Conservation (phyloP, 2,797 vertebrate species). For the Sciurus carolinensis region DNA sequence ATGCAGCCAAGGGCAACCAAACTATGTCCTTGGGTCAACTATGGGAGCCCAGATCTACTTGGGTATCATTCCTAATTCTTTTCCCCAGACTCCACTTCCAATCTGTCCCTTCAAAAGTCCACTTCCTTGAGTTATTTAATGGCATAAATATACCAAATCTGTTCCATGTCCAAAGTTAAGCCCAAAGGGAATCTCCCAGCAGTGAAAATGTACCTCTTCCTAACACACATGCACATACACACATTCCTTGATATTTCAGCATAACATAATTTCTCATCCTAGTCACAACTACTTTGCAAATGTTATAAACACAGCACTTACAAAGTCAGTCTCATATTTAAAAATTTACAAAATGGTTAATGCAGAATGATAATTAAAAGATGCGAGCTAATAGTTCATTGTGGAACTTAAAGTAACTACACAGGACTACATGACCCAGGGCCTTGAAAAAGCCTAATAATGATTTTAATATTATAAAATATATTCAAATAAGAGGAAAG, state of each 20-base stretch:
- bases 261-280: constrained; percentile 18
- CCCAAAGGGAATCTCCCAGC: not conserved
- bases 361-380: constrained; percentile 57
- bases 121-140: not conserved
- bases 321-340: not conserved
- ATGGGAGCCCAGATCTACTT: not conserved
- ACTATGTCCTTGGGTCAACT: not conserved
- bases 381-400: constrained; percentile 42
- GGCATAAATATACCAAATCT: not conserved
- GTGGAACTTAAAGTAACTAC: constrained; percentile 10
- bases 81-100: not conserved
- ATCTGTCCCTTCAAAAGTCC: not conserved
- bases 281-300: not conserved
- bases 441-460: constrained; percentile 1
- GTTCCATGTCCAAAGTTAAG: not conserved
- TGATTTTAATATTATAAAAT: constrained; percentile 66
- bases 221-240: not conserved
- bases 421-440: not conserved
- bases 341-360: constrained; percentile 31
- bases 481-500: constrained; percentile 61
- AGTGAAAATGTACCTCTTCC: not conserved
- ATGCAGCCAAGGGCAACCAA: constrained; percentile 14
- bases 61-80: not conserved
- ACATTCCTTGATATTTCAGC: not conserved
- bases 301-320: not conserved